Base-by-base conservation (phyloP, 2,113 vertebrate species). In the Zosterops pallidus region DNA sequence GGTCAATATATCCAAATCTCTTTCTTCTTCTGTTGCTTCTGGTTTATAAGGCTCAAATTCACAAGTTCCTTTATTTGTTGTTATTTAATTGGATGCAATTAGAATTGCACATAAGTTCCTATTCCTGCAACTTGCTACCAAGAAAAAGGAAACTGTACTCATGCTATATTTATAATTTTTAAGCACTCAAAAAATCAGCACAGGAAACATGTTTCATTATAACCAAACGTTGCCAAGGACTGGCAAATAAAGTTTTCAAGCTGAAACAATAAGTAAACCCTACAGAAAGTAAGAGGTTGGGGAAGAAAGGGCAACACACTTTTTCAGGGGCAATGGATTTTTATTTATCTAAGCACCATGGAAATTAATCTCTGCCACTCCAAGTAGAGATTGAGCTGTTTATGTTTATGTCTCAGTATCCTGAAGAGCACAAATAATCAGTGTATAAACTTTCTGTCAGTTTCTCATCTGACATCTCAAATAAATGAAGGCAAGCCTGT, bases 341-440 rank as follows among this genome's bases (percentile, higher is more conserved):
- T 83, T 86, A 72, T 89, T 94, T 89, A 86, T n/a, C 7, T 29
- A 72, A 71, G 21, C 26, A 60, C 35, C 29, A 89, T 14, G 21
- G 76, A 92, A 94, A 92, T 91, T 37, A 91, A 91, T 86, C 87
- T 74, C 47, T 77, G 71, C 31, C 68, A 72, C 29, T 74, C 16
- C 35, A 8, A 60, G 57, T 1, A 72, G 63, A 76, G 47, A 76
- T 5, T 56, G 68, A 91, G 24, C 22, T 33, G 37, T 69, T n/a
- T 83, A 57, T 53, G 42, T 74, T 56, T 57, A 20, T 28, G 55
- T 52, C 69, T 90, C 78, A 44, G 24, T 29, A 75, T 75, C 70
- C 37, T 46, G 26, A 92, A 76, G 68, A 83, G 44, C 33, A 89
- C 23, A 76, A 92, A 85, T 70, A 56, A 60, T 20, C 52, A 28